These are phyloP conservation scores for Amiota communis DNA, from an alignment of 2,888 invertebrate species.

Conservation along the genomic window DNA sequence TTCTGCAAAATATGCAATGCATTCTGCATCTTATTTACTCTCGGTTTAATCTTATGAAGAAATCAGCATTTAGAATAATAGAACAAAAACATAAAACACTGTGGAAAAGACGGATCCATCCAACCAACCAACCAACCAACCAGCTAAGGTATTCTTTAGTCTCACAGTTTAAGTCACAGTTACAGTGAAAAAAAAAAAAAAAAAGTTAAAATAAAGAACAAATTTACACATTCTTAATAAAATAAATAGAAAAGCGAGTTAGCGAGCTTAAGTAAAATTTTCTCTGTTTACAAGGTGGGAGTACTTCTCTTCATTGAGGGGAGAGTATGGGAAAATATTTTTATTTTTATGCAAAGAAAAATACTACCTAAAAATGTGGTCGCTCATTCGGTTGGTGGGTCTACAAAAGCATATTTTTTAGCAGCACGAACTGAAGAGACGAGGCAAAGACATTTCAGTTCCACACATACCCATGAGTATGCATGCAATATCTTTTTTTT, in stretches of 20 bases:
- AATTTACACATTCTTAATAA: constrained; percentile 65
- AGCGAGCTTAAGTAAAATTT: constrained; percentile 40
- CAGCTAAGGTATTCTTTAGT: too few relatives aligned
- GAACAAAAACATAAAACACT: background rate
- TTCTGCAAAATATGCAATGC: background rate
- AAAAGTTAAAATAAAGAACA: constrained; percentile 55
- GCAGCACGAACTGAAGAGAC: constrained; percentile 26
- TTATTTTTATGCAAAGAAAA: constrained; percentile 34
- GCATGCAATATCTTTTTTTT: constrained; percentile 5
- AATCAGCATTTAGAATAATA: background rate
- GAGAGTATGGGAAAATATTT: background rate
- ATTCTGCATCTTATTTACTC: background rate
- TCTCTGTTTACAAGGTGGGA: background rate
- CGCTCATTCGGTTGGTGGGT: too few relatives aligned
- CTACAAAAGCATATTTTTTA: constrained; percentile 41
- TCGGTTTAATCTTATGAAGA: constrained; percentile 8
- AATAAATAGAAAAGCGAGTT: constrained; percentile 53
- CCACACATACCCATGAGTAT: constrained; percentile 41
- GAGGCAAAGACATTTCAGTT: constrained; percentile 9
- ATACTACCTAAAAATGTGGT: constrained; percentile 36
- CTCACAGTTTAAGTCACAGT: too few relatives aligned
- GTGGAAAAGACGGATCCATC: background rate
- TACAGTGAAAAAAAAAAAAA: constrained; percentile 2
- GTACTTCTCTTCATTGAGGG: background rate
- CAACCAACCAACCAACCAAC: too few relatives aligned